A percentile compares a stretch with the other conserved stretches of the same genome.
phyloP scores from a whole-genome alignment of 2,113 vertebrate genomes.

The Romanogobio albipinnatus region DNA sequence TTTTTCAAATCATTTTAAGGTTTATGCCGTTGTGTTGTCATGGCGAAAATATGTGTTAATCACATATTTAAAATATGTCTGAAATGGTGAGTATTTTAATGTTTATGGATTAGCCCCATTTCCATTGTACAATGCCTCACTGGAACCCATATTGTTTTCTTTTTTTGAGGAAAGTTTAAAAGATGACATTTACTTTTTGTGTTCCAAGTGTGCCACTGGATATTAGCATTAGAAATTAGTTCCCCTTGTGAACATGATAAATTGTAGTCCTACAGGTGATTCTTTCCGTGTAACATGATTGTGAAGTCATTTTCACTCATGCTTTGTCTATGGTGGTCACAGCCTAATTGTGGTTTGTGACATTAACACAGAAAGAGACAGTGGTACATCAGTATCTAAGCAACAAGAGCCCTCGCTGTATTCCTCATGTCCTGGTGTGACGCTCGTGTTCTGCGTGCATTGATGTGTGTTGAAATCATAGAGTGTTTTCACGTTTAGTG shows the following conservation, averaged over 20 bases:
- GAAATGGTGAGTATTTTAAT: not conserved
- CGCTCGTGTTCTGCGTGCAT: constrained; percentile 29
- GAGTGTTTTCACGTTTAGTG: constrained; percentile 13
- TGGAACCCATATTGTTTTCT: not conserved
- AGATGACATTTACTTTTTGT: not conserved
- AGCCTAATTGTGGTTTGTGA: constrained; percentile 55
- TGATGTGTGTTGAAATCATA: not conserved
- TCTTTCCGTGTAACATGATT: constrained; percentile 35
- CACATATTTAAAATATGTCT: not conserved
- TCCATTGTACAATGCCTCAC: not conserved
- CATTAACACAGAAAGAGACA: constrained; percentile 56
- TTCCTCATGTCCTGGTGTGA: constrained; percentile 58
- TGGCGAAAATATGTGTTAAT: too few relatives aligned
- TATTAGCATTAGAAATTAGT: not conserved
- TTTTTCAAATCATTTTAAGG: not conserved
- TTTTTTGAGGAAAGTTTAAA: not conserved
- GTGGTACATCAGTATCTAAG: constrained; percentile 78
- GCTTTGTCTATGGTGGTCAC: constrained; percentile 46
- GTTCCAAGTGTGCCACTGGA: not conserved
- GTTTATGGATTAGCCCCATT: not conserved
- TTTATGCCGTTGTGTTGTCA: not conserved
- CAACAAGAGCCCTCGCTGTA: constrained; percentile 68
- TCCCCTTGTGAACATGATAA: not conserved
- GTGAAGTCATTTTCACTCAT: constrained; percentile 41
- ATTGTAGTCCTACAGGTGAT: not conserved